A percentile compares a stretch with the other conserved stretches of the same genome.
Conservation (phyloP, 30 jellyfish, hydroid and myxozoan genomes). For the Cassiopea andromeda region DNA sequence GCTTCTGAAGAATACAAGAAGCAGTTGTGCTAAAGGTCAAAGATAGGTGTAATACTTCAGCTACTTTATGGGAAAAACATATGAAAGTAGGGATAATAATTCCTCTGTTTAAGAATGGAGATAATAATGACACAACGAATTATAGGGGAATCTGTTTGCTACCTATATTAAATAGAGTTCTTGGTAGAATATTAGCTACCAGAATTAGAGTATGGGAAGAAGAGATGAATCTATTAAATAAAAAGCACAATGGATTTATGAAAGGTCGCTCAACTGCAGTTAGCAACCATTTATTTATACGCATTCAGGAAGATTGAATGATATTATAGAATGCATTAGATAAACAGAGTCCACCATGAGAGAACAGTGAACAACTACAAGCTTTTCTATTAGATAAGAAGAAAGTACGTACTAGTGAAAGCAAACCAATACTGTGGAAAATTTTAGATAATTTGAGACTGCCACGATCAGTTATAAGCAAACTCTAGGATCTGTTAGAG, state of each 20-base stretch:
- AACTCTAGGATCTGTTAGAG: neutral
- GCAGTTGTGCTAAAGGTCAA: neutral
- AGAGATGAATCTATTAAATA: neutral
- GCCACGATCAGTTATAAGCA: slow-evolving; percentile 1
- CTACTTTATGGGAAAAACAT: too few species aligned
- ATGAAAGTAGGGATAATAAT: neutral
- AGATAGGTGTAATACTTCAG: neutral
- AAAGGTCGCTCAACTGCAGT: slow-evolving; percentile 5
- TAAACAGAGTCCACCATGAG: neutral
- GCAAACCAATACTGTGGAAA: neutral
- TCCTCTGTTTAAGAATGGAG: slow-evolving; percentile 5
- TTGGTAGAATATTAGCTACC: slow-evolving; percentile 1
- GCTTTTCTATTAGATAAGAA: neutral
- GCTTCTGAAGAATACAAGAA: neutral
- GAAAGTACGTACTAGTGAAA: neutral
- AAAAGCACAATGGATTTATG: neutral
- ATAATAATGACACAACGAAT: neutral
- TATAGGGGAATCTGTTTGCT: slow-evolving; percentile 5
- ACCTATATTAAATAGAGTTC: neutral
- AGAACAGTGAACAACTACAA: neutral
- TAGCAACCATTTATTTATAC: neutral
- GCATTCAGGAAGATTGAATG: neutral
- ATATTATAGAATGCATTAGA: neutral
- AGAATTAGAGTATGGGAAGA: neutral
- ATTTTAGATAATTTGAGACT: neutral